Evolutionary conservation across 2,797 vertebrate species (phyloP), one percentile per base, ranked within the genome.

Genomic region (Poeciliopsis infans): DNA sequence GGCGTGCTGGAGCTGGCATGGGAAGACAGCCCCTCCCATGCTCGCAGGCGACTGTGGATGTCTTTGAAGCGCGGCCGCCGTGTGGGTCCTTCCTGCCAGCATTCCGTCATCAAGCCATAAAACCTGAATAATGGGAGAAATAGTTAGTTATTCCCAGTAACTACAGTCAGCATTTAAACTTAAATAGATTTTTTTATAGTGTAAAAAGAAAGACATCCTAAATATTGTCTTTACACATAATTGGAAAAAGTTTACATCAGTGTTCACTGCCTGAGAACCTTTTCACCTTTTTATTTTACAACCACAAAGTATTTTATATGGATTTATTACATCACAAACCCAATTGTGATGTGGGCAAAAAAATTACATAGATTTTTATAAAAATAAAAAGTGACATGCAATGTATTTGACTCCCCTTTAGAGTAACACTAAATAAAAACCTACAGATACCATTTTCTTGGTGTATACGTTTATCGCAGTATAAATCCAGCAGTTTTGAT

Each of bases 1-100:
- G 98, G 98, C 0, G 98, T 98, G 70, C 97, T 98, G 76, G 98
- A 99, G 93, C 98, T 99, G 76, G 97, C 97, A 41, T 99, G 98
- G 82, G 97, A 98, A 0, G 97, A 99, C 69, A 98, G 94, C 1
- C 98, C 98, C 86, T 99, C 98, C 98, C 98, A 99, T 46, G 97
- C 96, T 57, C 98, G 96, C 76, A 99, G 95, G 31, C 98, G 96
- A 33, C 92, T 72, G 10, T 99, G 97, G 88, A 99, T 95, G 89
- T 99, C 98, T 87, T 99, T 99, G 90, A 99, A 99, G n/a, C 97
- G 96, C 0, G 98, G 96, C 72, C 98, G 92, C 1, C 98, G 95
- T 0, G 97, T 95, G 0, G 98, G 97, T 47, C 97, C 96, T 83
- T 99, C 98, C 79, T 98, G 97, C 98, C 98, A 99, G 88, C 98